phyloP scores from a whole-genome alignment of 92 coral and sea anemone genomes.

The Plumapathes pennacea region DNA sequence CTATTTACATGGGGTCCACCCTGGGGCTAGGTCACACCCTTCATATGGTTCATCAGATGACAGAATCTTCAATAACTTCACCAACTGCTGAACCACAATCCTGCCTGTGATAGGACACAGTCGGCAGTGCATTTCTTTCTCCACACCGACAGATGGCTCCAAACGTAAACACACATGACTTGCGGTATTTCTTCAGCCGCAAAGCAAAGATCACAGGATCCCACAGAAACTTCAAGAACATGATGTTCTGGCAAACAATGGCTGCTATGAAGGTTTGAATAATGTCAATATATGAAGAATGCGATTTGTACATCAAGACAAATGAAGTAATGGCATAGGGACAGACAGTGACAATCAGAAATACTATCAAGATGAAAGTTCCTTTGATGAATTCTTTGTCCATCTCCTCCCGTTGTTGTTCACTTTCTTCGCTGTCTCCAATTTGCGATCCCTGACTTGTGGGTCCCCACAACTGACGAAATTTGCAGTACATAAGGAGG shows the following conservation, averaged over 20 bases:
- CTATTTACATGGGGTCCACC: too few relatives aligned
- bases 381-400: constrained; percentile 72
- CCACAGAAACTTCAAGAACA: constrained; percentile 57
- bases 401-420: constrained; percentile 36
- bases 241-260: constrained; percentile 24
- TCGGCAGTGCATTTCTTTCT: too few relatives aligned
- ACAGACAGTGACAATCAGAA: constrained; percentile 61
- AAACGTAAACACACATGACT: constrained; percentile 33
- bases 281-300: neutral
- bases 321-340: constrained; percentile 49
- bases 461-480: constrained; percentile 36
- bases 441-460: too few relatives aligned
- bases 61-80: too few relatives aligned
- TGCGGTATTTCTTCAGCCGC: constrained; percentile 68
- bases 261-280: constrained; percentile 20
- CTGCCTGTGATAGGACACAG: too few relatives aligned
- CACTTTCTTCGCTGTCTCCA: too few relatives aligned
- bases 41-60: too few relatives aligned
- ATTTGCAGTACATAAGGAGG: constrained; percentile 44
- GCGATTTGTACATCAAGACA: constrained; percentile 10
- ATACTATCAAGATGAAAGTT: constrained; percentile 49
- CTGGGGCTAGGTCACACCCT: too few relatives aligned
- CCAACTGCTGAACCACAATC: too few relatives aligned
- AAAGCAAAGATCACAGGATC: constrained; percentile 68
- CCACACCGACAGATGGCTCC: neutral